Percentiles rank a stretch among this genome's conserved stretches.
These are phyloP conservation scores for Myotis myotis DNA, from an alignment of 2,797 vertebrate genomes.

Conservation along the genomic window DNA sequence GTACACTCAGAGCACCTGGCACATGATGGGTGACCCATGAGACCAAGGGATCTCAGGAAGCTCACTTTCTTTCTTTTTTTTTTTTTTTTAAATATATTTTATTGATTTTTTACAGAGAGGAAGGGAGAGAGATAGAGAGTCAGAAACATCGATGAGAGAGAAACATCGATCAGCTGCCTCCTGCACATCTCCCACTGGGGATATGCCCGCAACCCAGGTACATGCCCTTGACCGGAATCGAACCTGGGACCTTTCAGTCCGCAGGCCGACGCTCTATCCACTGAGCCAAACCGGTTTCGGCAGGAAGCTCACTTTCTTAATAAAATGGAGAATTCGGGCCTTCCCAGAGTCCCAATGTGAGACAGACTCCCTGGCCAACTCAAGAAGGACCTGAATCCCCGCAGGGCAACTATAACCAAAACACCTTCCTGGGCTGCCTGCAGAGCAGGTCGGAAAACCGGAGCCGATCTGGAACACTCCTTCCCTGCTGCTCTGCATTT, in stretches of 20 bases:
- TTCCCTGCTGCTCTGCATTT: neutral
- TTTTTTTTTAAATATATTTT: no score
- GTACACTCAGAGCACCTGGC: neutral
- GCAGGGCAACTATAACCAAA: neutral
- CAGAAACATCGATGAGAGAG: no score
- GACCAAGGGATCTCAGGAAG: neutral
- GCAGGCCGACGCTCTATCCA: no score
- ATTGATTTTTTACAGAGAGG: no score
- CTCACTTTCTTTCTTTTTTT: neutral
- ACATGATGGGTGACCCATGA: neutral
- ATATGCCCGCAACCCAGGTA: no score
- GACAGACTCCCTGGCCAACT: neutral
- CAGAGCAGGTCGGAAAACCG: neutral
- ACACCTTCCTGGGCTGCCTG: neutral
- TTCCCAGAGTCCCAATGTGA: neutral
- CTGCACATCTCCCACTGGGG: no score
- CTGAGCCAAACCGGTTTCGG: no score
- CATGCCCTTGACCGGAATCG: no score
- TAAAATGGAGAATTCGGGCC: neutral
- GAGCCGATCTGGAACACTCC: neutral
- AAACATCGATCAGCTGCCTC: no score
- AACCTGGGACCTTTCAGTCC: no score
- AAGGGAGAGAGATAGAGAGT: no score
- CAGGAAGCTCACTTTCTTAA: neutral
- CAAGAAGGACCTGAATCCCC: neutral